Evolutionary conservation across 1,140 invertebrate species (phyloP).

Genomic region (Tenebrio molitor): DNA sequence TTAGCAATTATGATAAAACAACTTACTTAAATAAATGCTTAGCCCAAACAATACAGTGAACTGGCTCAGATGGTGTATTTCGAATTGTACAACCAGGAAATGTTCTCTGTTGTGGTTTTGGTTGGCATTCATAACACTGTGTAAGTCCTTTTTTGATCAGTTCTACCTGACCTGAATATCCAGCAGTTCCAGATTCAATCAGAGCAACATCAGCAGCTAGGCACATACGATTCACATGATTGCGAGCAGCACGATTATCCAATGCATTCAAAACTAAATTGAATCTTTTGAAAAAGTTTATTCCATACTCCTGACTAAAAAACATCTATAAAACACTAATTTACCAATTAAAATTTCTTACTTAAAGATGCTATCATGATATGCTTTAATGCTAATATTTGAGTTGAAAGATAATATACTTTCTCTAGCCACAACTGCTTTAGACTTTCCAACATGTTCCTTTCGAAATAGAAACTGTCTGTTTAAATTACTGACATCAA

Average conservation of each 20-base stretch:
- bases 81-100: constrained; percentile 99
- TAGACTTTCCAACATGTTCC: constrained; percentile 98
- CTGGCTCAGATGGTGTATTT: constrained; percentile 99
- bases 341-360: constrained; percentile 66
- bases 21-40: constrained; percentile 98
- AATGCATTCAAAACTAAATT: constrained; percentile 96
- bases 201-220: constrained; percentile 93
- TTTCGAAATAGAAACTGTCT: constrained; percentile 98
- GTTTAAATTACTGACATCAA: constrained; percentile 99
- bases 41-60: constrained; percentile 99
- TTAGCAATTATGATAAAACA: too few species aligned
- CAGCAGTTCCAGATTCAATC: constrained; percentile 97
- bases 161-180: constrained; percentile 95
- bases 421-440: constrained; percentile 89
- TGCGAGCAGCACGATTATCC: constrained; percentile 96
- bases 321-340: constrained; percentile 53
- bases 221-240: constrained; percentile 99
- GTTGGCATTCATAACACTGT: constrained; percentile 97
- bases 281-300: constrained; percentile 94
- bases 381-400: constrained; percentile 87
- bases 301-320: constrained; percentile 89
- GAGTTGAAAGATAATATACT: constrained; percentile 92
- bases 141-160: constrained; percentile 90
- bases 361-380: constrained; percentile 96
- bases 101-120: constrained; percentile 91